A percentile compares a stretch with the other conserved stretches of the same genome.
These are phyloP conservation scores for Eleutherodactylus coqui DNA, from an alignment of 2,797 vertebrate species.

Conservation along the genomic window DNA sequence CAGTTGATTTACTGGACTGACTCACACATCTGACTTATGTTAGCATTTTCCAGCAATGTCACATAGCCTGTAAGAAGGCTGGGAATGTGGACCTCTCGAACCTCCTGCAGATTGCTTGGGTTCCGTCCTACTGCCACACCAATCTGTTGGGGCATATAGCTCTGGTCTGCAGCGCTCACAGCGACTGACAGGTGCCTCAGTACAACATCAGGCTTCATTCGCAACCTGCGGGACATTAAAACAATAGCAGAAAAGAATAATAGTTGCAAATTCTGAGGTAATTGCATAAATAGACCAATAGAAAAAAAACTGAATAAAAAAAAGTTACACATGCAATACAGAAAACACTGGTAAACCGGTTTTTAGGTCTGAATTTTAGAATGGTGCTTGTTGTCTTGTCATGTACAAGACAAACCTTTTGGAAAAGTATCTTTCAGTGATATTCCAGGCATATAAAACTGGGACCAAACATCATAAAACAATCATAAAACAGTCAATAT, in stretches of 20 bases:
- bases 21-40: constrained; percentile 96
- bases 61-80: constrained; percentile 97
- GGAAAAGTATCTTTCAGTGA: too few relatives aligned
- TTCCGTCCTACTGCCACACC: constrained; percentile 92
- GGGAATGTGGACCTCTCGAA: constrained; percentile 94
- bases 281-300: not conserved
- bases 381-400: too few relatives aligned
- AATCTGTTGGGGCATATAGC: constrained; percentile 98
- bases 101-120: constrained; percentile 88
- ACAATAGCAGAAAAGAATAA: not conserved
- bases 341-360: too few relatives aligned
- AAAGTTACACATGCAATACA: too few relatives aligned
- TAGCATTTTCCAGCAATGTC: constrained; percentile 94
- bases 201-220: constrained; percentile 95
- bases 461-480: too few relatives aligned
- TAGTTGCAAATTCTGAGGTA: too few relatives aligned
- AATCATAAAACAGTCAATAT: too few relatives aligned
- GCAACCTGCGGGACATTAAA: constrained; percentile 80
- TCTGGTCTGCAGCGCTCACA: constrained; percentile 93
- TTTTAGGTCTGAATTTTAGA: too few relatives aligned
- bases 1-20: constrained; percentile 59
- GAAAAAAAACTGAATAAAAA: not conserved
- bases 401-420: too few relatives aligned
- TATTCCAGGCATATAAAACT: too few relatives aligned
- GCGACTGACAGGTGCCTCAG: constrained; percentile 92